Percentiles rank a stretch among this genome's conserved stretches.
Conservation (phyloP, 2,113 vertebrate species). For the Vicugna pacos region DNA sequence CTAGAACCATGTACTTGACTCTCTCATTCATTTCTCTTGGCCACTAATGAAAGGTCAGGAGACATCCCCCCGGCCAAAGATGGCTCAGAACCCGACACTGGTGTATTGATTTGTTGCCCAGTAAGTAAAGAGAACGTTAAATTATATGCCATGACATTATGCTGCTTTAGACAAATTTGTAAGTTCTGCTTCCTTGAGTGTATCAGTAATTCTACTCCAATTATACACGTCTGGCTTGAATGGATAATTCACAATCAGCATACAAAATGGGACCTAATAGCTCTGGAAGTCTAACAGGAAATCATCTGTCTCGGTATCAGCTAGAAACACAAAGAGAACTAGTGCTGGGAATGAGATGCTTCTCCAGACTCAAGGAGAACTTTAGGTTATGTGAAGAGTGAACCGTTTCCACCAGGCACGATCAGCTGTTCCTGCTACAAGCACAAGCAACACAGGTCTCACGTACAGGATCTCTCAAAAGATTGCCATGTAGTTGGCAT, state of each 20-base stretch:
- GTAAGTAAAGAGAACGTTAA: slow-evolving; percentile 64
- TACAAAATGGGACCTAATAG: slow-evolving; percentile 58
- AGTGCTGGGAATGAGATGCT: neutral
- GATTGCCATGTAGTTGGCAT: neutral
- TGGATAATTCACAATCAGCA: slow-evolving; percentile 72
- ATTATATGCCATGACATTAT: slow-evolving; percentile 73
- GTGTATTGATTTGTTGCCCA: slow-evolving; percentile 42
- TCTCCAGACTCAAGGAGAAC: slow-evolving; percentile 35
- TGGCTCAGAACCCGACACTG: slow-evolving; percentile 11
- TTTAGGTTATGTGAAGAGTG: slow-evolving; percentile 4
- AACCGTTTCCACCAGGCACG: neutral
- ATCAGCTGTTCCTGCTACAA: neutral
- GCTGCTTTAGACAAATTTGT: slow-evolving; percentile 79
- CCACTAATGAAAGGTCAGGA: slow-evolving; percentile 55
- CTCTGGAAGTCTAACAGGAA: slow-evolving; percentile 51
- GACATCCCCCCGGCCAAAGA: slow-evolving; percentile 41
- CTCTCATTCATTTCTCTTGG: slow-evolving; percentile 62
- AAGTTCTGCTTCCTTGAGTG: slow-evolving; percentile 75
- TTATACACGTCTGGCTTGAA: slow-evolving; percentile 52
- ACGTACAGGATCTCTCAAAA: neutral
- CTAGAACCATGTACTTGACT: slow-evolving; percentile 45
- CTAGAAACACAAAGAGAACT: slow-evolving; percentile 38
- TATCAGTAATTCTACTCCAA: slow-evolving; percentile 80
- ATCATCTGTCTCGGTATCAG: neutral
- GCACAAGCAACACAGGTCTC: neutral